phyloP scores from a whole-genome alignment of 2,113 vertebrate genomes.

The Oreochromis aureus region DNA sequence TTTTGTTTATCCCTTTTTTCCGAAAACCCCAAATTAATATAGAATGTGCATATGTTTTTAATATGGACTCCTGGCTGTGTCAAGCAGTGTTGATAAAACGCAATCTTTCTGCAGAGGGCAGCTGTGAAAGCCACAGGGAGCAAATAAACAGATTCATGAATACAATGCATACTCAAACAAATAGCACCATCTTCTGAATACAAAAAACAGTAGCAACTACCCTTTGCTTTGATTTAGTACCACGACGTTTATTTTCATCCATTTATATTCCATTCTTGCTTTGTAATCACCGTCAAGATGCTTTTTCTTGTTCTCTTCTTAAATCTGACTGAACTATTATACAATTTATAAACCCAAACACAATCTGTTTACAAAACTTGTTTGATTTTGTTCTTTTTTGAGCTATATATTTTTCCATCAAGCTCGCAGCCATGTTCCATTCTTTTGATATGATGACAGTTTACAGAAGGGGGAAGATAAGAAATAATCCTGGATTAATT shows the following conservation, averaged over 20 bases:
- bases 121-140: slow-evolving; percentile 56
- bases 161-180: slow-evolving; percentile 72
- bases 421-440: slow-evolving; percentile 15
- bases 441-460: slow-evolving; percentile 54
- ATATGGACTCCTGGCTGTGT: slow-evolving; percentile 32
- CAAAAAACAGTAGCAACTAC: slow-evolving; percentile 56
- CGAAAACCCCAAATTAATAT: slow-evolving; percentile 28
- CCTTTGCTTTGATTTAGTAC: slow-evolving; percentile 51
- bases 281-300: slow-evolving; percentile 24
- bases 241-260: slow-evolving; percentile 32
- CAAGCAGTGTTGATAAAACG: slow-evolving; percentile 53
- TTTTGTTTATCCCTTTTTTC: background rate
- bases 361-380: background rate
- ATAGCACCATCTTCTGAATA: slow-evolving; percentile 74
- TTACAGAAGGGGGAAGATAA: slow-evolving; percentile 42
- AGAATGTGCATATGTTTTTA: slow-evolving; percentile 46
- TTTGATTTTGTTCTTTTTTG: background rate
- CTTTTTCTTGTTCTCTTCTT: background rate
- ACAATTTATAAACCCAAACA: background rate
- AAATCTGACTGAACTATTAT: slow-evolving; percentile 16
- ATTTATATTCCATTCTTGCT: slow-evolving; percentile 43
- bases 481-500: slow-evolving; percentile 63
- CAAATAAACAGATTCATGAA: slow-evolving; percentile 67
- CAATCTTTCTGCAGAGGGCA: slow-evolving; percentile 56
- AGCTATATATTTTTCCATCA: background rate